These are phyloP conservation scores for Serrognathus titanus DNA, from an alignment of 2,888 invertebrate genomes.

Conservation along the genomic window DNA sequence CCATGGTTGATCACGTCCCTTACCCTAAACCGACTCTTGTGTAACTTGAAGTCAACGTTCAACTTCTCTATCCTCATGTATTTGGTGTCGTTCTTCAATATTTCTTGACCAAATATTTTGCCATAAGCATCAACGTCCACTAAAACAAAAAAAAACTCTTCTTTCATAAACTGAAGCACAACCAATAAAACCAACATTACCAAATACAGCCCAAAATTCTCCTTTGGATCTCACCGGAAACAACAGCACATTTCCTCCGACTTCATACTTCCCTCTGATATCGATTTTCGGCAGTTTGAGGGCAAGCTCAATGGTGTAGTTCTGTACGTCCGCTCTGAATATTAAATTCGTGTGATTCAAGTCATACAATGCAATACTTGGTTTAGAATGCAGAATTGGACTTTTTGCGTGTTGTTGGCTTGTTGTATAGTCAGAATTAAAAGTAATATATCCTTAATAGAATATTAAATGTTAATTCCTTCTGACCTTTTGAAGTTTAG, in stretches of 20 bases:
- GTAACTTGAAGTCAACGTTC: slow-evolving; percentile 67
- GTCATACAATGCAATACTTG: no score
- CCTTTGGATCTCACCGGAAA: slow-evolving; percentile 77
- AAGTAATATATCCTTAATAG: no score
- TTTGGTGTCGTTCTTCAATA: slow-evolving; percentile 55
- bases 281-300: slow-evolving; percentile 67
- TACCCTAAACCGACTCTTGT: slow-evolving; percentile 67
- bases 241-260: slow-evolving; percentile 71
- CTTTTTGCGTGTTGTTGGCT: not conserved
- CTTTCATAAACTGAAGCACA: not conserved
- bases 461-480: no score
- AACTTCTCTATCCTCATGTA: slow-evolving; percentile 69
- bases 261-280: slow-evolving; percentile 72
- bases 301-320: slow-evolving; percentile 61
- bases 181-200: slow-evolving; percentile 44
- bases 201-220: slow-evolving; percentile 76
- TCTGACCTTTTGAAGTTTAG: no score
- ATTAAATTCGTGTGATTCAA: not conserved
- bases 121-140: slow-evolving; percentile 69
- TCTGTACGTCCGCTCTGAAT: slow-evolving; percentile 58
- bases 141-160: slow-evolving; percentile 43
- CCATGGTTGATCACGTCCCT: slow-evolving; percentile 71
- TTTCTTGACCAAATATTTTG: slow-evolving; percentile 67
- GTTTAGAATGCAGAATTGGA: no score
- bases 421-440: not conserved